Evolutionary conservation across 2,113 vertebrate genomes (phyloP).

Genomic region (Neodon shergylaensis): DNA sequence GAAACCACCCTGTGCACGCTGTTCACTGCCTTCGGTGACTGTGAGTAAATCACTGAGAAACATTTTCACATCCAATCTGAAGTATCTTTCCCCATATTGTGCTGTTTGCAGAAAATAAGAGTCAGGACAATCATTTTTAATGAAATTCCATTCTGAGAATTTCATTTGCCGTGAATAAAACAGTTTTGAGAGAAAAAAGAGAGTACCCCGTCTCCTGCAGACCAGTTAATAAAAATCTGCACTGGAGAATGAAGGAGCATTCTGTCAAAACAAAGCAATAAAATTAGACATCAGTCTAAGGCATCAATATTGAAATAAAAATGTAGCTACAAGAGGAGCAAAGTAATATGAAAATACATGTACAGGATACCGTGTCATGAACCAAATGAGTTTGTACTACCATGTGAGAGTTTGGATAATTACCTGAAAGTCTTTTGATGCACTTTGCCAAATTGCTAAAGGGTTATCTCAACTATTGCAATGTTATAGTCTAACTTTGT

Average conservation of each 20-base stretch:
- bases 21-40: not conserved
- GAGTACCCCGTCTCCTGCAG: not conserved
- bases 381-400: not conserved
- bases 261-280: not conserved
- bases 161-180: conserved; percentile 37
- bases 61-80: conserved; percentile 24
- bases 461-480: not conserved
- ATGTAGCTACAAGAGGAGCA: conserved; percentile 16
- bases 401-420: not conserved
- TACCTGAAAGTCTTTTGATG: conserved; percentile 36
- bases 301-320: not conserved
- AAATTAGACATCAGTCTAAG: not conserved
- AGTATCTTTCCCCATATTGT: not conserved
- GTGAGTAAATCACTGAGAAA: not conserved
- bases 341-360: not conserved
- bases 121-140: conserved; percentile 43
- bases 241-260: not conserved
- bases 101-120: conserved; percentile 43
- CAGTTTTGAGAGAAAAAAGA: not conserved
- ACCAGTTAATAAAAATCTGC: not conserved
- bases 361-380: not conserved
- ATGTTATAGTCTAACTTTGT: not conserved
- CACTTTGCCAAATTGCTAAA: not conserved
- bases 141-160: conserved; percentile 30
- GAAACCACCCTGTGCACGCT: not conserved